Percentiles rank a stretch among this genome's conserved stretches.
phyloP scores from a whole-genome alignment of 2,888 invertebrate genomes.

The Lycophotia porphyrea region DNA sequence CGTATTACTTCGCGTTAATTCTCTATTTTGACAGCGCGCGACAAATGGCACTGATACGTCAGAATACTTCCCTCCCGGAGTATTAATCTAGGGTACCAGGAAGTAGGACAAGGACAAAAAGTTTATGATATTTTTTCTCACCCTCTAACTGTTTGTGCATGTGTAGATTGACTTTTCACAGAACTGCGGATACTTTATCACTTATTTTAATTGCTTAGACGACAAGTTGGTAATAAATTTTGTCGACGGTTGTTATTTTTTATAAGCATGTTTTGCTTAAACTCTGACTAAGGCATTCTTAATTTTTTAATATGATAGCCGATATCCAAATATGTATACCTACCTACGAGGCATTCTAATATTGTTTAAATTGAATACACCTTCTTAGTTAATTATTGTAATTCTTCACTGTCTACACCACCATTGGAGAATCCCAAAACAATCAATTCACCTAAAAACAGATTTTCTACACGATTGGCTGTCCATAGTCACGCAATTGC shows the following conservation, averaged over 20 bases:
- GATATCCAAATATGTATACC: neutral
- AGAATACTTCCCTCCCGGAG: slow-evolving; percentile 60
- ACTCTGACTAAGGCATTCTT: neutral
- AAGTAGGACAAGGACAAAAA: slow-evolving; percentile 72
- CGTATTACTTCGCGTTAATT: slow-evolving; percentile 83
- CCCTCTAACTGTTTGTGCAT: slow-evolving; percentile 75
- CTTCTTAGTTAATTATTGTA: neutral
- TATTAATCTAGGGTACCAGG: slow-evolving; percentile 82
- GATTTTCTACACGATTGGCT: slow-evolving; percentile 51
- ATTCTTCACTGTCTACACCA: neutral
- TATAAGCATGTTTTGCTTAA: no score
- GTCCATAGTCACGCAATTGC: slow-evolving; percentile 27
- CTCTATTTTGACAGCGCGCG: slow-evolving; percentile 87
- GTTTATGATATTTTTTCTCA: slow-evolving; percentile 75
- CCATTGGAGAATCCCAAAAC: slow-evolving; percentile 30
- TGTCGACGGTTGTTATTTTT: slow-evolving; percentile 10
- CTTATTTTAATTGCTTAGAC: slow-evolving; percentile 43
- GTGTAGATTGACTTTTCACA: slow-evolving; percentile 71
- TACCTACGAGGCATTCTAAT: neutral
- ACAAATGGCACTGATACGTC: slow-evolving; percentile 84
- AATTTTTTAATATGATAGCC: neutral
- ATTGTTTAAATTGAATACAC: neutral
- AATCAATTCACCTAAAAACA: slow-evolving; percentile 25
- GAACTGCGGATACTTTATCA: slow-evolving; percentile 64
- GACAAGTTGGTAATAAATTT: slow-evolving; percentile 36